phyloP scores from a whole-genome alignment of 2,113 vertebrate genomes.

The Pteronura brasiliensis region DNA sequence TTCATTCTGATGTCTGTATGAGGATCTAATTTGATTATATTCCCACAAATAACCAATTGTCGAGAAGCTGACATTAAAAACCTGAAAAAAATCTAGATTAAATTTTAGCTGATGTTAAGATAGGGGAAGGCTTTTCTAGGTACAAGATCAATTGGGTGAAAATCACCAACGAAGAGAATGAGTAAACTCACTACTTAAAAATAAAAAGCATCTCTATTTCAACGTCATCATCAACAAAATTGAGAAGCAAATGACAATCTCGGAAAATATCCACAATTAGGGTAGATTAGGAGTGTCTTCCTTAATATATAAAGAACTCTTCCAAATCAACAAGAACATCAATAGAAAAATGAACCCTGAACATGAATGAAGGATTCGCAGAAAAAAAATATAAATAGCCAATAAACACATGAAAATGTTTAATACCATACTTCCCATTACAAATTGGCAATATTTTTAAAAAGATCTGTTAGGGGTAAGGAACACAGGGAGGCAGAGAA shows the following conservation, averaged over 20 bases:
- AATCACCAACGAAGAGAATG: not conserved
- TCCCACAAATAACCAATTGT: not conserved
- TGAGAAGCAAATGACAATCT: not conserved
- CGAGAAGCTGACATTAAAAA: not conserved
- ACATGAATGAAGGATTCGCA: not conserved
- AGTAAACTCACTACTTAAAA: not conserved
- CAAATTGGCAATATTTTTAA: not conserved
- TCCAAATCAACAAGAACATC: slow-evolving; percentile 39
- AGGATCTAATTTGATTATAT: not conserved
- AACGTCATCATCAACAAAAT: not conserved
- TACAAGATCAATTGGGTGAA: not conserved
- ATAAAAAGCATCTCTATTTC: not conserved
- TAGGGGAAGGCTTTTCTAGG: not conserved
- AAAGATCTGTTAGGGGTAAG: not conserved
- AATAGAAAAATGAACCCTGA: not conserved
- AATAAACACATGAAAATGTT: not conserved
- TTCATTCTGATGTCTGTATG: not conserved
- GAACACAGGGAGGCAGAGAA: not conserved
- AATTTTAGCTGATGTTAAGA: not conserved
- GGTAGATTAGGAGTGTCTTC: not conserved
- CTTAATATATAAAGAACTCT: slow-evolving; percentile 30
- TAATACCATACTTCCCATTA: not conserved
- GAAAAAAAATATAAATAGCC: not conserved
- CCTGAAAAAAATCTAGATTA: not conserved
- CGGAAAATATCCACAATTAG: not conserved